Evolutionary conservation across 2,113 vertebrate genomes (phyloP).

Genomic region (Acanthisitta chloris): DNA sequence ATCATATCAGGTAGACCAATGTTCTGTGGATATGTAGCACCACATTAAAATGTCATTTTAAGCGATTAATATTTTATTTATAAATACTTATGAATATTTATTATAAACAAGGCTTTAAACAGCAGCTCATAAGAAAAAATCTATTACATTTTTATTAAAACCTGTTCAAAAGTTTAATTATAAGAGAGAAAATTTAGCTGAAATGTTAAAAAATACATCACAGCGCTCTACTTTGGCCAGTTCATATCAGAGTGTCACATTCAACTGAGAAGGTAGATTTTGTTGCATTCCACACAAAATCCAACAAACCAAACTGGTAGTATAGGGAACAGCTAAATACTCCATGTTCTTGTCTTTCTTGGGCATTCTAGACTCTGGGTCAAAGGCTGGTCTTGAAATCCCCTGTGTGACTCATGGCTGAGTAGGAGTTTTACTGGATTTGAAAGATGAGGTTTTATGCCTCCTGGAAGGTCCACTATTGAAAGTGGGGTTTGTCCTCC

Average conservation of each 20-base stretch:
- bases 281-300: neutral
- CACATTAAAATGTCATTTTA: constrained; percentile 59
- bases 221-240: neutral
- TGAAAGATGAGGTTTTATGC: neutral
- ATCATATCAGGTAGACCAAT: neutral
- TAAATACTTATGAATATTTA: constrained; percentile 69
- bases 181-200: constrained; percentile 31
- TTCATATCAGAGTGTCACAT: neutral
- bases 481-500: neutral
- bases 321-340: neutral
- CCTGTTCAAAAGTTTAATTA: constrained; percentile 62
- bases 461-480: neutral
- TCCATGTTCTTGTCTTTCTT: neutral
- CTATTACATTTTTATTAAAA: constrained; percentile 63
- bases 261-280: neutral
- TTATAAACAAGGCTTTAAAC: constrained; percentile 51
- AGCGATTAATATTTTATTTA: constrained; percentile 73
- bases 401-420: neutral
- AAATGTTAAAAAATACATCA: neutral
- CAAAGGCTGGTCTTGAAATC: neutral
- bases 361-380: neutral
- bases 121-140: constrained; percentile 54
- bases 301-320: neutral
- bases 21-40: neutral
- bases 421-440: neutral